Evolutionary conservation across 2,797 vertebrate genomes (phyloP).

Genomic region (Parauchenoglanis punctatus): DNA sequence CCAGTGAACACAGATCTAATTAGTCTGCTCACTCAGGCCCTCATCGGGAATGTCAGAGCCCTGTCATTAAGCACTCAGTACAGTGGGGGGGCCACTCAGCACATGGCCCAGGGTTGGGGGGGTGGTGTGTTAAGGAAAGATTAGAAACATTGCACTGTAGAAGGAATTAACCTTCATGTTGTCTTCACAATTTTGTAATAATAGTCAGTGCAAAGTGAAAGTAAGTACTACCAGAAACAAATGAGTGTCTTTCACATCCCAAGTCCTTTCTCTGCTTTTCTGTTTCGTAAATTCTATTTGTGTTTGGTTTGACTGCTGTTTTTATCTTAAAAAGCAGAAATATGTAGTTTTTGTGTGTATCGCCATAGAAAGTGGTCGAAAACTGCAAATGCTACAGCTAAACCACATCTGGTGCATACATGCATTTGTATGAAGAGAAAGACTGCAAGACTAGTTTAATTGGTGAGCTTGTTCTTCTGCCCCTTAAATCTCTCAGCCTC

Average conservation of each 20-base stretch:
- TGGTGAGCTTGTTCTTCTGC: constrained; percentile 29
- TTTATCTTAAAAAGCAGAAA: background rate
- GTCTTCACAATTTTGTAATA: background rate
- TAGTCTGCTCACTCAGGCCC: constrained; percentile 52
- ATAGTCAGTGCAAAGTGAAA: no score
- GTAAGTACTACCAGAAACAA: no score
- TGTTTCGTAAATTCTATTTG: background rate
- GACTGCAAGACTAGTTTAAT: constrained; percentile 5
- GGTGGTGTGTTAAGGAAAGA: constrained; percentile 1
- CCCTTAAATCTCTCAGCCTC: constrained; percentile 35
- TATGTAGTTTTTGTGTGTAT: background rate
- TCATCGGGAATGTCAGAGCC: constrained; percentile 55
- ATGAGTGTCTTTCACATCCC: no score
- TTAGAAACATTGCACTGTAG: background rate
- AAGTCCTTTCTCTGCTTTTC: background rate
- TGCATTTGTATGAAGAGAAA: background rate
- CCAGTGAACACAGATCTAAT: constrained; percentile 50
- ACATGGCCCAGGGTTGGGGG: constrained; percentile 21
- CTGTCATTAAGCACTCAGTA: constrained; percentile 53
- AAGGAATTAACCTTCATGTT: background rate
- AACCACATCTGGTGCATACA: background rate
- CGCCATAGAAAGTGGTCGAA: background rate
- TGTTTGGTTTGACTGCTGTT: background rate
- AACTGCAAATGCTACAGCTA: background rate
- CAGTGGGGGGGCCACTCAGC: constrained; percentile 36